These are phyloP conservation scores for Marronus borbonicus DNA, from an alignment of 2,888 invertebrate genomes.

Conservation along the genomic window DNA sequence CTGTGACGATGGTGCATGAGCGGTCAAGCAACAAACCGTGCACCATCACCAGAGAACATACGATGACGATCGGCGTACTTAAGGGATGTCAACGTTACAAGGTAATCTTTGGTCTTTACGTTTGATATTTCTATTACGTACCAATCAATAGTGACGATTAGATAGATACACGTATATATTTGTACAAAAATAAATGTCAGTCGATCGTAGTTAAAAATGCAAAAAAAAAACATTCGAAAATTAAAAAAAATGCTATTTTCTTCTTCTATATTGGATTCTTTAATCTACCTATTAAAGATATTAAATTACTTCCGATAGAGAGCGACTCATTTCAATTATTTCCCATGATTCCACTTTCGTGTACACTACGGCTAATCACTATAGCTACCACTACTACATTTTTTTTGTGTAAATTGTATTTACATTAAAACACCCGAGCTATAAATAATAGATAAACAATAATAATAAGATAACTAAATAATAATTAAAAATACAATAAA, in stretches of 20 bases:
- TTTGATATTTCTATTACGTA: not conserved
- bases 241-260: not conserved
- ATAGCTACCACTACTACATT: not conserved
- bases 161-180: not conserved
- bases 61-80: not conserved
- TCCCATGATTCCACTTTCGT: not conserved
- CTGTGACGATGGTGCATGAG: not conserved
- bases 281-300: not conserved
- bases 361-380: not conserved
- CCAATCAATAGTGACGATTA: not conserved
- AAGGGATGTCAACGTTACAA: not conserved
- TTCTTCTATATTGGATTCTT: not conserved
- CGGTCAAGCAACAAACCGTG: conserved; percentile 20
- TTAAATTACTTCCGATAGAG: not conserved
- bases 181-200: conserved; percentile 36
- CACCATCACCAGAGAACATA: not conserved
- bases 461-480: no score
- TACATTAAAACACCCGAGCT: no score
- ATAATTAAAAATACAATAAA: not conserved
- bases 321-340: not conserved
- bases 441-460: no score
- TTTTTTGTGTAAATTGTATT: no score
- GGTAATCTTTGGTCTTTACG: conserved; percentile 18
- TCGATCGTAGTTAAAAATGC: conserved; percentile 16
- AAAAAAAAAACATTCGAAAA: conserved; percentile 1